Base-by-base conservation (phyloP, 35 echinoderm and acorn worm genomes). In the Strongylocentrotus purpuratus region DNA sequence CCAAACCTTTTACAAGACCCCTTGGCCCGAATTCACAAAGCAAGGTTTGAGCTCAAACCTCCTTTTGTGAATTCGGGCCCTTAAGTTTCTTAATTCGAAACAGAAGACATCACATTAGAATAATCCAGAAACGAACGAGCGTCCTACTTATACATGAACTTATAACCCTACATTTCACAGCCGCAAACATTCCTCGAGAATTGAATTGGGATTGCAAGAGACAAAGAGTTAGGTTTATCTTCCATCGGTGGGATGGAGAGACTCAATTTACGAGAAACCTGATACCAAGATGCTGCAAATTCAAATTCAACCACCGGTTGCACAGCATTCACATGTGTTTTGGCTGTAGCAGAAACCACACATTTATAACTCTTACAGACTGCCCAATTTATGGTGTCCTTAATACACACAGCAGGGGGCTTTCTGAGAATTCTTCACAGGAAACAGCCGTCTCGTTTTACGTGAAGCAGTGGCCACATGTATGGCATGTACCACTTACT, bases 391-490 rank as follows among this genome's bases (percentile, higher is more conserved):
- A 46, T 46, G 87, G 87, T 89, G 87, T 89, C 87, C 87, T 89
- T 46, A 89, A 45, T 89, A 89, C 87, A 46, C 87, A 3, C 87
- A 89, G 33, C 33, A 89, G 87, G 87, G 2, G 32, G 0, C 31
- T 89, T 89, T 89, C 87, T 33, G 12, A 31, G 87, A 89, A 89
- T n/a, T 78, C 65, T n/a, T 78, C 65, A 78, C 65, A 78, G 65
- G 65, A 78, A 78, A 78, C 65, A 22, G 20, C 65, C 65, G 65
- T 78, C 65, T 78, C 65, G 65, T 8, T 18, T n/a, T 78, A n/a
- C 65, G 7, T 22, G 2, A 4, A 4, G 65, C 65, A 78, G 5
- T n/a, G 65, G 65, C 28, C 25, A 55, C 15, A 55, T 14, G 50
- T 55, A 55, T 55, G 50, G 8, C 10, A 15, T 15, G 11, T 2